Base-by-base conservation (phyloP, 2,113 vertebrate species). In the Panurus biarmicus region DNA sequence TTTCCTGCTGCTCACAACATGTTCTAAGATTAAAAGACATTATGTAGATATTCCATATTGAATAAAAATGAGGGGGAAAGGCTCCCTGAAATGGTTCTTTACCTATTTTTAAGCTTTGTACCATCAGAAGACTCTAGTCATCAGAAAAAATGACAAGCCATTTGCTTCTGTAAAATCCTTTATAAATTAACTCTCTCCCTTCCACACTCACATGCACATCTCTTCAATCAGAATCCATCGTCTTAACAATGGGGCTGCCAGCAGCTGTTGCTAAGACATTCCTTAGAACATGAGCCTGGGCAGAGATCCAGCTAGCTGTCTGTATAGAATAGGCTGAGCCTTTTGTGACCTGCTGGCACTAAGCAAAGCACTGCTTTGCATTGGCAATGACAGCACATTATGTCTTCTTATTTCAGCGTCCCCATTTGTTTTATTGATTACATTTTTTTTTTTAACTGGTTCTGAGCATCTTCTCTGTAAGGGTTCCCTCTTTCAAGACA, bases 251-350 rank as follows among this genome's bases (percentile, higher is more conserved):
- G 82, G 69, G 67, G 70, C 73, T 2, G n/a, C 67, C 75, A 91
- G 96, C 96, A 97, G 96, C 95, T 97, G 91, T 67, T 96, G 80
- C 91, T 90, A 94, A 95, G 95, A 95, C 91, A 94, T 95, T 95
- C 95, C 93, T 93, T 45, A 88, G 93, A 97, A 91, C 87, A 78
- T 62, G 71, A 95, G 85, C 64, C 91, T 26, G 93, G 95, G 94
- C 95, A 95, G 36, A 86, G 56, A 80, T 97, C 94, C 94, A 97
- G 85, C 72, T 85, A 86, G 56, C 87, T 94, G 73, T 93, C 89
- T 95, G 75, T 80, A n/a, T 45, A 86, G 93, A 88, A 51, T 10
- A 85, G 65, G 69, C 85, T 85, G 92, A 90, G 94, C 76, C 90
- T 93, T 95, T 95, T 96, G 94, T 94, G 87, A 95, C 92, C 93